These are phyloP conservation scores for Thera britannica DNA, from an alignment of 2,888 invertebrate species.

Conservation along the genomic window DNA sequence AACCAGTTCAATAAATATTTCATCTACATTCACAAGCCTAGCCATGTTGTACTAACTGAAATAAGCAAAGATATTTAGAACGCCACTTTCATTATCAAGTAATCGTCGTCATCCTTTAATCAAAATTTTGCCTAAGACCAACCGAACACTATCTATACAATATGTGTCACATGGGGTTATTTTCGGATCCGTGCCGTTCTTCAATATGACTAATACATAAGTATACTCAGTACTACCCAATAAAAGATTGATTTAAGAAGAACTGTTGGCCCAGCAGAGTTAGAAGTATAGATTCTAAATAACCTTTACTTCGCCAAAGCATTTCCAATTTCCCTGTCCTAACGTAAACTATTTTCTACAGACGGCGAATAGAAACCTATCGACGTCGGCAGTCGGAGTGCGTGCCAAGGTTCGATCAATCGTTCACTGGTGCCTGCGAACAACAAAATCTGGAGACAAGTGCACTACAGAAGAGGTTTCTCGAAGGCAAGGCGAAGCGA, in stretches of 20 bases:
- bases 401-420: constrained; percentile 94
- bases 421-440: constrained; percentile 94
- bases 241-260: background rate
- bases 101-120: no score
- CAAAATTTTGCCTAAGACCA: background rate
- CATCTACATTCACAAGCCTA: background rate
- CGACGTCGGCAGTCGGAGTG: constrained; percentile 93
- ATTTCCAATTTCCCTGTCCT: background rate
- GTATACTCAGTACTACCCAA: no score
- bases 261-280: background rate
- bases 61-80: background rate
- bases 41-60: background rate
- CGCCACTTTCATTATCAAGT: no score
- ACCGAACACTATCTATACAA: background rate
- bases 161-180: background rate
- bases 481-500: constrained; percentile 95
- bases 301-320: background rate
- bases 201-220: no score
- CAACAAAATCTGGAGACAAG: constrained; percentile 96
- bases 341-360: constrained; percentile 52
- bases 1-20: constrained; percentile 6
- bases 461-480: constrained; percentile 93
- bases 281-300: background rate
- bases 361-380: constrained; percentile 94
- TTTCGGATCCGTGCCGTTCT: background rate